phyloP scores from a whole-genome alignment of 2,888 invertebrate genomes.

The Coleophora deauratella region DNA sequence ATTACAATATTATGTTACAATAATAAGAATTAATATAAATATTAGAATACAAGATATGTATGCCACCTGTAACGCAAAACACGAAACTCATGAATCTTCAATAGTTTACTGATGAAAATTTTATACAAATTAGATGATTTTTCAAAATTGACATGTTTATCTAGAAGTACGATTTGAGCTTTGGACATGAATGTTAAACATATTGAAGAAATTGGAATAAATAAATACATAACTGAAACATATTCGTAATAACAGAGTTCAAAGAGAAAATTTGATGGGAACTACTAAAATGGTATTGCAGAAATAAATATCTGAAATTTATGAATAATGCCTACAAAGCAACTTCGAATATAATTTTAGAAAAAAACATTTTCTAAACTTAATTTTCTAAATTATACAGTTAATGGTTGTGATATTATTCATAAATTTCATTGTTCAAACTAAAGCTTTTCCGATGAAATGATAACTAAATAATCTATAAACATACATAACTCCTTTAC shows the following conservation, averaged over 20 bases:
- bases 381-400: no score
- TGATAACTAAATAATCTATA: constrained; percentile 37
- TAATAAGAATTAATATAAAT: constrained; percentile 52
- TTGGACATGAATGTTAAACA: not conserved
- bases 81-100: constrained; percentile 25
- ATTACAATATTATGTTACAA: constrained; percentile 26
- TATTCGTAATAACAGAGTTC: no score
- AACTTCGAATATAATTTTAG: no score
- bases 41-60: constrained; percentile 51
- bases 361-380: no score
- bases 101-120: constrained; percentile 18
- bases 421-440: no score
- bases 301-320: no score
- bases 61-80: constrained; percentile 65
- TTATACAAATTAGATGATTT: constrained; percentile 8
- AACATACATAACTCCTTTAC: constrained; percentile 55
- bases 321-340: no score
- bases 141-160: constrained; percentile 54
- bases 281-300: no score
- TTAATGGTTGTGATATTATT: no score
- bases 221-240: no score
- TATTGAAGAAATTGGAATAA: no score
- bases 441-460: constrained; percentile 26
- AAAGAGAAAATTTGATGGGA: no score
- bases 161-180: constrained; percentile 57